Conservation (phyloP, 2,113 vertebrate species). For the Rhea pennata region DNA sequence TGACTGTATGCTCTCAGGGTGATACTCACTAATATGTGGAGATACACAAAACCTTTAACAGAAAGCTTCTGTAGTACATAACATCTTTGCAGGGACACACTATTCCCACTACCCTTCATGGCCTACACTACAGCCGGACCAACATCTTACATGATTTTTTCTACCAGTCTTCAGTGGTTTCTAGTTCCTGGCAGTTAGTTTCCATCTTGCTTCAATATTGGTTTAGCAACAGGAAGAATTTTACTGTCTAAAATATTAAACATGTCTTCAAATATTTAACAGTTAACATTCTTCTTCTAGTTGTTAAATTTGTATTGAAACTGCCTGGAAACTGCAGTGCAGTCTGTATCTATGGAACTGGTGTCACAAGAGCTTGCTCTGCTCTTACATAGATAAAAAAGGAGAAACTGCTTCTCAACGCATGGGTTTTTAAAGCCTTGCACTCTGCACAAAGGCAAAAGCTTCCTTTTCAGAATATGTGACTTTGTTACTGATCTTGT, state of each 20-base stretch:
- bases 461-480: not conserved
- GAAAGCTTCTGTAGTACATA: not conserved
- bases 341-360: not conserved
- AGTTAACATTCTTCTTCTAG: not conserved
- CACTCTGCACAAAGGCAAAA: not conserved
- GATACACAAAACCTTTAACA: not conserved
- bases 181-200: not conserved
- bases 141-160: not conserved
- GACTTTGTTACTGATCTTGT: slow-evolving; percentile 15
- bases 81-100: not conserved
- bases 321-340: not conserved
- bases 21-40: not conserved
- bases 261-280: slow-evolving; percentile 50
- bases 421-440: not conserved
- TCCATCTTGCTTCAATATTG: slow-evolving; percentile 7
- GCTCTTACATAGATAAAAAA: not conserved
- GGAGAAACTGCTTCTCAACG: not conserved
- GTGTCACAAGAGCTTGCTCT: not conserved
- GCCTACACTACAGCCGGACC: not conserved
- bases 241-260: slow-evolving; percentile 60
- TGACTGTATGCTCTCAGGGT: not conserved
- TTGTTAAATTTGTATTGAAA: not conserved
- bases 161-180: not conserved
- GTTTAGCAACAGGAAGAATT: slow-evolving; percentile 15
- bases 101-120: not conserved